Evolutionary conservation across 2,888 invertebrate genomes (phyloP).

Genomic region (Xylota sylvarum): DNA sequence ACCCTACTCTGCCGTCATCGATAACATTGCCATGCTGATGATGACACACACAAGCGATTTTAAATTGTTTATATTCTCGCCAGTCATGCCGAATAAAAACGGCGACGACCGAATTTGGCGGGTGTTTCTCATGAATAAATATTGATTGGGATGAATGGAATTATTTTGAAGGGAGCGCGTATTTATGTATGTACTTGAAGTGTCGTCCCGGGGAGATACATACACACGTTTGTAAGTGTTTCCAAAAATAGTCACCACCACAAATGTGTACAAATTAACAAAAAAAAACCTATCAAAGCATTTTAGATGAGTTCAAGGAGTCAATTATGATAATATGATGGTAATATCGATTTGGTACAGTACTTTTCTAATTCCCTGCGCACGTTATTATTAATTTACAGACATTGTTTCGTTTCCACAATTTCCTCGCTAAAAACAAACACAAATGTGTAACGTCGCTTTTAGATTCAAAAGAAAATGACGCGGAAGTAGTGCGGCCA

Average conservation of each 20-base stretch:
- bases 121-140: constrained; percentile 46
- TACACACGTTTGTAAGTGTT: constrained; percentile 6
- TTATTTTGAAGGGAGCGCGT: constrained; percentile 22
- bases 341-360: constrained; percentile 1
- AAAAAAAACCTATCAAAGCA: not conserved
- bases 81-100: not conserved
- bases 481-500: constrained; percentile 23
- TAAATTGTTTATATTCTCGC: not conserved
- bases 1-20: constrained; percentile 44
- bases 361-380: not conserved
- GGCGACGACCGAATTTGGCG: constrained; percentile 19
- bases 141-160: constrained; percentile 51
- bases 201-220: constrained; percentile 6
- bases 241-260: constrained; percentile 17
- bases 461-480: not conserved
- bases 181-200: constrained; percentile 11
- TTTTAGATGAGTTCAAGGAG: constrained; percentile 8
- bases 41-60: constrained; percentile 34
- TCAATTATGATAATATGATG: constrained; percentile 9
- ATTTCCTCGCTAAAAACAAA: not conserved
- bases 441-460: no score
- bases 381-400: not conserved
- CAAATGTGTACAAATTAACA: not conserved
- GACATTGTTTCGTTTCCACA: not conserved
- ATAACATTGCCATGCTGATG: constrained; percentile 30